Conservation (phyloP, 2,797 vertebrate species). For the Dryobates pubescens region DNA sequence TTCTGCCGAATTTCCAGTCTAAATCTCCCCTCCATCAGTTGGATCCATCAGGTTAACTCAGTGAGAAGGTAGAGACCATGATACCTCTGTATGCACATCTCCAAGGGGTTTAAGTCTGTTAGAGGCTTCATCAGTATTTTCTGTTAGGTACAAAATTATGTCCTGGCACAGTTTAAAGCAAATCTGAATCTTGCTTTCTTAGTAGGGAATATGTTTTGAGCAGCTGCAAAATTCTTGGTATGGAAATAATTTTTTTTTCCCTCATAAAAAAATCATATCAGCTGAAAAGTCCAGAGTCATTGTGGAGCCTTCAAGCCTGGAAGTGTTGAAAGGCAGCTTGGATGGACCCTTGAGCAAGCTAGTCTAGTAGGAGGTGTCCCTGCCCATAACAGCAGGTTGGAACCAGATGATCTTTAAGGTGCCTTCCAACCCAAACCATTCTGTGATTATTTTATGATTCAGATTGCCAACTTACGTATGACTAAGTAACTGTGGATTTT, state of each 20-base stretch:
- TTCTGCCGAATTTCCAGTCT: no score
- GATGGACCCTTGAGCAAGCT: no score
- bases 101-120: background rate
- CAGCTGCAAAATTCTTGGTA: slow-evolving; percentile 9
- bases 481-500: background rate
- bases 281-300: background rate
- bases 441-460: background rate
- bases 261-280: background rate
- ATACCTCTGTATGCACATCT: background rate
- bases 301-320: no score
- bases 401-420: no score
- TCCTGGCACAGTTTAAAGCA: background rate
- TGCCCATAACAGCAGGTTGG: no score
- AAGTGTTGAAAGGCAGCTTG: no score
- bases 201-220: background rate
- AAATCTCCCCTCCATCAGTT: background rate
- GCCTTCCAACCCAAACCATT: no score
- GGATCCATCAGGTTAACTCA: background rate
- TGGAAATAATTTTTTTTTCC: background rate
- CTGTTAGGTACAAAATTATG: background rate
- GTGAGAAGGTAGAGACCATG: background rate
- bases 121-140: background rate
- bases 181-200: background rate
- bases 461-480: background rate
- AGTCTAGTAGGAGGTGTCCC: no score